phyloP scores from a whole-genome alignment of 2,888 invertebrate genomes.

The Drosophila paranaensis region DNA sequence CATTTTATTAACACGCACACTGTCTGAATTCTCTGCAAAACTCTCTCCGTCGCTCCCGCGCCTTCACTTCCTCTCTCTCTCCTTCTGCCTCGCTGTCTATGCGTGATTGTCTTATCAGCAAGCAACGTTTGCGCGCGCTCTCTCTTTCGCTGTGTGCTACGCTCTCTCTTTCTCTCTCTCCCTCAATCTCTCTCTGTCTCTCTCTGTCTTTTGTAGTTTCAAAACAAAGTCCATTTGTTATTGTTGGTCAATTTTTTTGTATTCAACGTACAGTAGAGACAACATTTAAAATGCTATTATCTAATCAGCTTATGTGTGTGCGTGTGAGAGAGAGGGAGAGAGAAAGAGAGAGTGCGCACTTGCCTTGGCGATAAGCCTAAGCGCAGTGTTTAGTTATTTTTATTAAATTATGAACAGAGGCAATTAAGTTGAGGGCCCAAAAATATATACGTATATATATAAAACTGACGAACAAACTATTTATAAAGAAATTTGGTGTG shows the following conservation, averaged over 20 bases:
- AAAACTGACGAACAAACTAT: slow-evolving; percentile 41
- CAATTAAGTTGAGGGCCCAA: slow-evolving; percentile 51
- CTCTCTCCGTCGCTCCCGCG: not conserved
- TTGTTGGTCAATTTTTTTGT: slow-evolving; percentile 60
- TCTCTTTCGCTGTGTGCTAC: not conserved
- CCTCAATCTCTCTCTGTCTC: not conserved
- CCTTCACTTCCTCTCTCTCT: not conserved
- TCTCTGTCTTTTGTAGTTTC: slow-evolving; percentile 46
- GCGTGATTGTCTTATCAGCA: slow-evolving; percentile 18
- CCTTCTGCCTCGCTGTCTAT: not conserved
- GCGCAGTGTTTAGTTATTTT: slow-evolving; percentile 55
- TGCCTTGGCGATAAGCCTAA: slow-evolving; percentile 65
- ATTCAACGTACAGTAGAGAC: slow-evolving; percentile 72
- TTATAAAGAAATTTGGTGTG: slow-evolving; percentile 51
- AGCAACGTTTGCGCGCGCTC: not conserved
- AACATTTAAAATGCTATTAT: slow-evolving; percentile 72
- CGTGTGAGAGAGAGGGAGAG: slow-evolving; percentile 13
- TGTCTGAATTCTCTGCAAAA: slow-evolving; percentile 1
- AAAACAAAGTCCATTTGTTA: slow-evolving; percentile 74
- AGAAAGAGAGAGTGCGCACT: slow-evolving; percentile 26
- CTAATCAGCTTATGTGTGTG: slow-evolving; percentile 46
- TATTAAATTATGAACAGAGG: slow-evolving; percentile 52
- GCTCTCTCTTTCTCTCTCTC: not conserved
- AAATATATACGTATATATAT: slow-evolving; percentile 4
- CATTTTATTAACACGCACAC: slow-evolving; percentile 17